Conservation (phyloP, 2,888 invertebrate genomes). For the Aplocera efformata region DNA sequence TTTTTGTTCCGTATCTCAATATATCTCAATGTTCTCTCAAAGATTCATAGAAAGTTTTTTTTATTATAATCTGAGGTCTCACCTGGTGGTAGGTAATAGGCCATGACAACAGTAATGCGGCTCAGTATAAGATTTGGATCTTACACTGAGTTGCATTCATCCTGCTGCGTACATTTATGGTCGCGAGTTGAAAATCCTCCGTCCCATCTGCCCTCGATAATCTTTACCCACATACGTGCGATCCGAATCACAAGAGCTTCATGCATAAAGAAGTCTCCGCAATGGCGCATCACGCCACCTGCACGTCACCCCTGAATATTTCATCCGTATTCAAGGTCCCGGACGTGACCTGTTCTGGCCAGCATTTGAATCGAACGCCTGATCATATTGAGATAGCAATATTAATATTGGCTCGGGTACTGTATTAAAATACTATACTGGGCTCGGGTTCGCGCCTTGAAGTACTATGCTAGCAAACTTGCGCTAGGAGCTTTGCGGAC, state of each 20-base stretch:
- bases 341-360: slow-evolving; percentile 32
- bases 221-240: slow-evolving; percentile 59
- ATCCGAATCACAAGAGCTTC: slow-evolving; percentile 66
- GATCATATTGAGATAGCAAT: slow-evolving; percentile 10
- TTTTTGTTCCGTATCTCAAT: too few relatives aligned
- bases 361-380: slow-evolving; percentile 20
- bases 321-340: slow-evolving; percentile 44
- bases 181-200: too few relatives aligned
- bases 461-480: not conserved
- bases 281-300: slow-evolving; percentile 61
- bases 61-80: too few relatives aligned
- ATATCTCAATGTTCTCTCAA: too few relatives aligned
- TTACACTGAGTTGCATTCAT: too few relatives aligned
- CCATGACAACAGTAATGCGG: too few relatives aligned
- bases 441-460: not conserved
- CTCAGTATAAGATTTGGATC: too few relatives aligned
- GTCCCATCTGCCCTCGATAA: slow-evolving; percentile 23
- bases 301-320: slow-evolving; percentile 68
- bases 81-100: too few relatives aligned
- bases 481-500: too few relatives aligned
- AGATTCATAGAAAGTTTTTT: too few relatives aligned
- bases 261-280: slow-evolving; percentile 72
- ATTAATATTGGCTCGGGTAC: not conserved
- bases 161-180: too few relatives aligned
- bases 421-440: too few relatives aligned